These are phyloP conservation scores for Entomyzon cyanotis DNA, from an alignment of 2,113 vertebrate genomes.

Conservation along the genomic window DNA sequence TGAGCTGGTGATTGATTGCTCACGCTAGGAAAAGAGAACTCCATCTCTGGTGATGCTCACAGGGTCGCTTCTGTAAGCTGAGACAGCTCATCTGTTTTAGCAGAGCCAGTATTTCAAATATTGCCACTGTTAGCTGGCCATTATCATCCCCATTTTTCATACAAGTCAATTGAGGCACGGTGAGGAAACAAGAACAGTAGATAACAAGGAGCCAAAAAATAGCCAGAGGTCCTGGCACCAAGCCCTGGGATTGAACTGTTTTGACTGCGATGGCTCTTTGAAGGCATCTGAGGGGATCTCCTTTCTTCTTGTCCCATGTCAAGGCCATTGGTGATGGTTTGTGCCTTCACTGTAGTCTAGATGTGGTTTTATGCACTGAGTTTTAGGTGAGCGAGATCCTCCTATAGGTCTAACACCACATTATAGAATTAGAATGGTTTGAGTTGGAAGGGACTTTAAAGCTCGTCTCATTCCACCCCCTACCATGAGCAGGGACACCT, in stretches of 20 bases:
- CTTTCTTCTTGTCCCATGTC: neutral
- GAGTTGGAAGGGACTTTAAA: neutral
- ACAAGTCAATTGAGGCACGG: neutral
- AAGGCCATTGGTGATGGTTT: neutral
- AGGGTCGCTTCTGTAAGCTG: neutral
- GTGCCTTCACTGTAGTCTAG: neutral
- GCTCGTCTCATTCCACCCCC: accelerated
- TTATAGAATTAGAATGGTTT: neutral
- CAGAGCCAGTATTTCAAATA: constrained; percentile 17
- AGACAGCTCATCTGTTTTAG: constrained; percentile 24
- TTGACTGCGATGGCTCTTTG: neutral
- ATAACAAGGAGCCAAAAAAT: neutral
- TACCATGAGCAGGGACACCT: neutral
- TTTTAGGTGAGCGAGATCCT: constrained; percentile 27
- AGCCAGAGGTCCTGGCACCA: neutral
- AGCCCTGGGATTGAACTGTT: neutral
- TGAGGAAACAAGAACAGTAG: neutral
- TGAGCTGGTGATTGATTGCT: constrained; percentile 16
- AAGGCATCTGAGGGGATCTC: neutral
- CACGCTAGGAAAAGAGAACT: neutral
- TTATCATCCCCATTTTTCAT: constrained; percentile 20
- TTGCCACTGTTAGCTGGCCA: neutral
- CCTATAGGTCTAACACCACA: neutral
- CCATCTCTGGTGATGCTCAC: neutral
- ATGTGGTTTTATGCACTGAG: neutral